Conservation (phyloP, 1,140 invertebrate species). For the Chironomus tepperi region DNA sequence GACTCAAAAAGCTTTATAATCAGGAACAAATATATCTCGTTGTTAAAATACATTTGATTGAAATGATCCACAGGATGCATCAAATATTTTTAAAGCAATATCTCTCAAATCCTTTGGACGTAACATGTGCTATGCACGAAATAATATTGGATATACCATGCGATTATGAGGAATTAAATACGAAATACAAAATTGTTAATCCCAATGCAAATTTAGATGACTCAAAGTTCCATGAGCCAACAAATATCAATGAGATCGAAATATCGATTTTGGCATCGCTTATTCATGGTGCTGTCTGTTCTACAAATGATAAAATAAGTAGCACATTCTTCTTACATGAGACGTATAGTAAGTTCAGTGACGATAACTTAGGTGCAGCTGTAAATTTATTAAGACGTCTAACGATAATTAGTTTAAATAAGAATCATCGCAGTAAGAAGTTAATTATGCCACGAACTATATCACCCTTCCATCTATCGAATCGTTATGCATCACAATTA, state of each 20-base stretch:
- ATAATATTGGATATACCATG: background rate
- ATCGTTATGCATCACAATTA: constrained; percentile 43
- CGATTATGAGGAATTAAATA: background rate
- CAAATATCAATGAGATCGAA: constrained; percentile 43
- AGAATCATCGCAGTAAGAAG: constrained; percentile 34
- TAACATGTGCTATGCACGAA: background rate
- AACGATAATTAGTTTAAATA: constrained; percentile 42
- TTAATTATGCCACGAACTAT: constrained; percentile 46
- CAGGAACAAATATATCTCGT: constrained; percentile 35
- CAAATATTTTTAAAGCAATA: constrained; percentile 38
- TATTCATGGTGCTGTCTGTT: constrained; percentile 54
- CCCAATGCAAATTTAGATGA: background rate
- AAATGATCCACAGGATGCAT: constrained; percentile 31
- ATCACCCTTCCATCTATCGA: constrained; percentile 46
- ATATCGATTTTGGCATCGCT: constrained; percentile 43
- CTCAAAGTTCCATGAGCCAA: constrained; percentile 36
- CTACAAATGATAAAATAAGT: constrained; percentile 48
- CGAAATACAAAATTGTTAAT: background rate
- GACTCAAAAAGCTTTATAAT: background rate
- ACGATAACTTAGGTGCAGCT: constrained; percentile 48
- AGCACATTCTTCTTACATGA: constrained; percentile 58
- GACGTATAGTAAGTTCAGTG: constrained; percentile 61
- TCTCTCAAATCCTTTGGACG: constrained; percentile 34
- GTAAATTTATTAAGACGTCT: constrained; percentile 49
- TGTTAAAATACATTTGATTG: constrained; percentile 38